Evolutionary conservation across 2,888 invertebrate genomes (phyloP).

Genomic region (Tetragonula carbonaria): DNA sequence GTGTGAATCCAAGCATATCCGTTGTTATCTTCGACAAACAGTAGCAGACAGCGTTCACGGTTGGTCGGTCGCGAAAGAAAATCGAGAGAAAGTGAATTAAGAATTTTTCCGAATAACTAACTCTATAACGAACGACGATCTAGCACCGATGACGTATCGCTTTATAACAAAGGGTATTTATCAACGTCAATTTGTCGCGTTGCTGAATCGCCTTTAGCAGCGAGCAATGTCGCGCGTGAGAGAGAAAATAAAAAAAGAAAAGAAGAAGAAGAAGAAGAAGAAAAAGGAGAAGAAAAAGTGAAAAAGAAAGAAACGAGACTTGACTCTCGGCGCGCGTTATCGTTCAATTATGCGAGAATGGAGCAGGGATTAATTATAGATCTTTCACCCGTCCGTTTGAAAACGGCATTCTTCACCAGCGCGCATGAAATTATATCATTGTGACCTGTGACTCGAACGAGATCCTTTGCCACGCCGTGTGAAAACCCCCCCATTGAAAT

Average conservation of each 20-base stretch:
- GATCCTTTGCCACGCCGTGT: slow-evolving; percentile 3
- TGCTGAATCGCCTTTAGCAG: slow-evolving; percentile 20
- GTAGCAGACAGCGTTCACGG: background rate
- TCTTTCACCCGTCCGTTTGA: slow-evolving; percentile 3
- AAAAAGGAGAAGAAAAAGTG: background rate
- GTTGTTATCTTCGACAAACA: background rate
- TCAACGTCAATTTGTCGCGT: slow-evolving; percentile 77
- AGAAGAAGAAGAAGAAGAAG: background rate
- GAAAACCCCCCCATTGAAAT: background rate
- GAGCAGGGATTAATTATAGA: slow-evolving; percentile 43
- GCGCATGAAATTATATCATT: slow-evolving; percentile 19
- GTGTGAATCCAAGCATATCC: background rate
- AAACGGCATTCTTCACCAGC: background rate
- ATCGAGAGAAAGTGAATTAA: background rate
- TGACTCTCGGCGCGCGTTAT: slow-evolving; percentile 32
- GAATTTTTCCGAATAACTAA: slow-evolving; percentile 65
- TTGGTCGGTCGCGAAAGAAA: background rate
- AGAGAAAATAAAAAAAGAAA: slow-evolving; percentile 1
- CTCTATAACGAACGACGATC: slow-evolving; percentile 11
- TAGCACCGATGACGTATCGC: slow-evolving; percentile 72
- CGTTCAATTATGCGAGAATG: slow-evolving; percentile 27
- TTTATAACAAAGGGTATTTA: slow-evolving; percentile 77
- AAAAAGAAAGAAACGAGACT: background rate
- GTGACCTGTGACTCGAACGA: background rate
- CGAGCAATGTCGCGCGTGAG: slow-evolving; percentile 14